Percentiles rank a stretch among this genome's conserved stretches.
Evolutionary conservation across 2,113 vertebrate species (phyloP).

Genomic region (Sylvietta virens): DNA sequence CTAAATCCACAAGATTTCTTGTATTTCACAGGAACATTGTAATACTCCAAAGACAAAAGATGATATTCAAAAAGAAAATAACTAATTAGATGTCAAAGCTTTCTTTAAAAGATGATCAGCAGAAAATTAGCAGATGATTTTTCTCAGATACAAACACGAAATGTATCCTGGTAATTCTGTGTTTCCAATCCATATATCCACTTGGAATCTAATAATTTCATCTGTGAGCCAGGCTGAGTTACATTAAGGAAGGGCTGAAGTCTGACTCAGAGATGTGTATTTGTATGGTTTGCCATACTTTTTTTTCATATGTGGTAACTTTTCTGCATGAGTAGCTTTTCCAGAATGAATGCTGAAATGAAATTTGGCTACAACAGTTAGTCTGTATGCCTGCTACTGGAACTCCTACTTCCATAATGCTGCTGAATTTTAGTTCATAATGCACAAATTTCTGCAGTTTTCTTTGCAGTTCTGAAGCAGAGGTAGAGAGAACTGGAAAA

Average conservation of each 20-base stretch:
- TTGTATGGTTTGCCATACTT: neutral
- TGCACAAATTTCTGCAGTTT: neutral
- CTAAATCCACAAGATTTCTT: conserved; percentile 31
- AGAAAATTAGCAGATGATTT: neutral
- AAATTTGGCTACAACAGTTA: neutral
- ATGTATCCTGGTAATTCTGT: neutral
- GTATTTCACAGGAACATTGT: conserved; percentile 51
- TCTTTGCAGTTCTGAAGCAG: neutral
- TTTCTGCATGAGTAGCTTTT: neutral
- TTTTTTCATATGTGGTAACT: neutral
- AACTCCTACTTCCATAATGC: neutral
- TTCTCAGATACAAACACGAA: neutral
- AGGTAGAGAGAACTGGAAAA: neutral
- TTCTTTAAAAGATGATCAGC: neutral
- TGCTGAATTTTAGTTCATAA: neutral
- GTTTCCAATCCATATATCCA: neutral
- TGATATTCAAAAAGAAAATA: conserved; percentile 28
- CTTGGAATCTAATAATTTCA: neutral
- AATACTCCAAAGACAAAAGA: conserved; percentile 56
- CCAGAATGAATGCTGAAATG: neutral
- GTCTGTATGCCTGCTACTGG: neutral
- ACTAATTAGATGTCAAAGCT: conserved; percentile 19
- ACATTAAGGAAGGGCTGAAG: neutral
- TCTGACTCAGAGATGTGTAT: neutral
- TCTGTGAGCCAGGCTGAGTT: neutral